These are phyloP conservation scores for Gambusia affinis DNA, from an alignment of 2,113 vertebrate species.

Conservation along the genomic window DNA sequence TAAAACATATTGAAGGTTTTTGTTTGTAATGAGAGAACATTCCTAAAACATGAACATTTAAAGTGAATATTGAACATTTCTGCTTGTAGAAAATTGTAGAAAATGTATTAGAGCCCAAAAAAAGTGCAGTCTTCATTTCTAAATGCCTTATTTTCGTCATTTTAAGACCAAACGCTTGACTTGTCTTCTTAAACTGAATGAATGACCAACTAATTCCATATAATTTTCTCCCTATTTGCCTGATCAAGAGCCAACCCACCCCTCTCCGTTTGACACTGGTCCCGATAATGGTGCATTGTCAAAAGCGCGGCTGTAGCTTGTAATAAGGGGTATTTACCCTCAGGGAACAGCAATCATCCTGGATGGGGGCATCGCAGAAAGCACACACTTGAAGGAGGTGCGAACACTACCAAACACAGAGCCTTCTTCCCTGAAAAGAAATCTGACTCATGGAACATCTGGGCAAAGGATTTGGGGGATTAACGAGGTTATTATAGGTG, in stretches of 20 bases:
- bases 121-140: too few relatives aligned
- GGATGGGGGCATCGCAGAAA: conserved; percentile 27
- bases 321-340: conserved; percentile 69
- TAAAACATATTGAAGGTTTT: background rate
- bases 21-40: background rate
- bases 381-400: conserved; percentile 21
- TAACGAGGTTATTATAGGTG: conserved; percentile 29
- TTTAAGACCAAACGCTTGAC: conserved; percentile 1
- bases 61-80: background rate
- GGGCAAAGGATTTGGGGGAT: conserved; percentile 42
- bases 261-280: conserved; percentile 24
- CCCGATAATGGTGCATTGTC: conserved; percentile 62
- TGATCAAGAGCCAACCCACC: conserved; percentile 25
- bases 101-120: background rate
- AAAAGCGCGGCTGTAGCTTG: conserved; percentile 31
- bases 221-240: conserved; percentile 26
- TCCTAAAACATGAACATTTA: background rate
- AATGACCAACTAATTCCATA: conserved; percentile 30
- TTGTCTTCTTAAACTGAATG: conserved; percentile 1
- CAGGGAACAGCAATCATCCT: conserved; percentile 58
- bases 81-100: too few relatives aligned
- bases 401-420: conserved; percentile 27
- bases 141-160: background rate
- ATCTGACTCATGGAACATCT: conserved; percentile 63
- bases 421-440: conserved; percentile 41